These are phyloP conservation scores for Pogonomyrmex barbatus DNA, from an alignment of 1,140 invertebrate genomes.

Conservation along the genomic window DNA sequence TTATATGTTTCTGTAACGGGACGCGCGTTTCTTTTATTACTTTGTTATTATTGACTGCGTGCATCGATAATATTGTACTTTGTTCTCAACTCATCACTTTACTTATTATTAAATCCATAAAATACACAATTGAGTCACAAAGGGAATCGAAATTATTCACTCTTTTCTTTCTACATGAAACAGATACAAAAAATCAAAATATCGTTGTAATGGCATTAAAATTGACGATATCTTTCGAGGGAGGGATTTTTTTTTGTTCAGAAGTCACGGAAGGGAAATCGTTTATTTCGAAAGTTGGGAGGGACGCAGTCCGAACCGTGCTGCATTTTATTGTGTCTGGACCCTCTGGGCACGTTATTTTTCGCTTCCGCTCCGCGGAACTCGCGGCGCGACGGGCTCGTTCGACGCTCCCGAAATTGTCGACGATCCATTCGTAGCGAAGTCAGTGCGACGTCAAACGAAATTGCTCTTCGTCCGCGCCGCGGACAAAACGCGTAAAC, in stretches of 20 bases:
- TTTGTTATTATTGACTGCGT: background rate
- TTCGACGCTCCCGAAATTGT: constrained; percentile 52
- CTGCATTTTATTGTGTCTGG: constrained; percentile 58
- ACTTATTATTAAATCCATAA: background rate
- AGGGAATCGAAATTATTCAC: background rate
- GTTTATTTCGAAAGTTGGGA: constrained; percentile 56
- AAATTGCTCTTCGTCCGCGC: constrained; percentile 56
- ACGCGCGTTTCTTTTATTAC: background rate
- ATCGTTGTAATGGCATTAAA: constrained; percentile 18
- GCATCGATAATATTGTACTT: constrained; percentile 1
- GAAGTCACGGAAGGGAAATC: constrained; percentile 49
- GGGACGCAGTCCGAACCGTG: constrained; percentile 15
- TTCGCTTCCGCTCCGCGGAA: constrained; percentile 57
- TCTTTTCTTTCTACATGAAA: background rate
- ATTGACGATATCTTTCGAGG: constrained; percentile 6
- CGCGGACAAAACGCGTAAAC: constrained; percentile 47
- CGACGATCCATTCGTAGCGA: constrained; percentile 52
- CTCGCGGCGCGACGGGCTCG: constrained; percentile 31
- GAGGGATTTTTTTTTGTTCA: constrained; percentile 4
- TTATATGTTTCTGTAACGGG: background rate
- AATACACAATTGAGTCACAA: background rate
- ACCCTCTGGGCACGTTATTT: constrained; percentile 61
- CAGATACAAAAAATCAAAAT: background rate
- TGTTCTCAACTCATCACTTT: background rate
- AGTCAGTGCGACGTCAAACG: constrained; percentile 57